A percentile compares a stretch with the other conserved stretches of the same genome.
Evolutionary conservation across 2,797 vertebrate species (phyloP).

Genomic region (Agapornis canus): DNA sequence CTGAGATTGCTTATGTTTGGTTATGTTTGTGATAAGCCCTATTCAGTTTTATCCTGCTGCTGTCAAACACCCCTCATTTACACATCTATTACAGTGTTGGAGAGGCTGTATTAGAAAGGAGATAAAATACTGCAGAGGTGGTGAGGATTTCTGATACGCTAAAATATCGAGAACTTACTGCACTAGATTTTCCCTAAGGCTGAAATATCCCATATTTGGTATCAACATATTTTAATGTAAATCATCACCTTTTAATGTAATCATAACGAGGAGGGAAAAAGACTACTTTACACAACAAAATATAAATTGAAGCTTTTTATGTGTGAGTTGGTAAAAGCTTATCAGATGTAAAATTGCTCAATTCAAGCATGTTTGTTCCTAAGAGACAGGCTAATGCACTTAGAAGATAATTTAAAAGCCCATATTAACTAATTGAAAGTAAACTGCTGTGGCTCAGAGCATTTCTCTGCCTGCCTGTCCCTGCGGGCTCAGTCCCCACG

Average conservation of each 20-base stretch:
- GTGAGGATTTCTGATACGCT: background rate
- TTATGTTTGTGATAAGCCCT: background rate
- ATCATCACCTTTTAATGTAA: background rate
- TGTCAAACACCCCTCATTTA: background rate
- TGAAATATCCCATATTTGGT: background rate
- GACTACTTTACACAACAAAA: background rate
- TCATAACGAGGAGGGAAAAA: background rate
- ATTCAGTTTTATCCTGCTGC: background rate
- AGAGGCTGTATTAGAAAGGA: background rate
- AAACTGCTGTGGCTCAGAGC: background rate
- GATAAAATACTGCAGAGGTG: background rate
- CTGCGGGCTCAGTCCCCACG: accelerated
- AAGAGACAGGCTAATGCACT: background rate
- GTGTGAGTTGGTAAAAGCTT: background rate
- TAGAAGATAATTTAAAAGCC: background rate
- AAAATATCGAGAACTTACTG: background rate
- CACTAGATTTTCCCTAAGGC: background rate
- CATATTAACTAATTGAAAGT: background rate
- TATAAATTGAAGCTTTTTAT: background rate
- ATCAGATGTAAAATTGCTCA: background rate
- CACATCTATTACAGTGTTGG: background rate
- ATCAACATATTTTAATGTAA: background rate
- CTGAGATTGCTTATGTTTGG: background rate
- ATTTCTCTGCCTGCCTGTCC: background rate
- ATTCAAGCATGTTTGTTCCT: background rate